phyloP scores from a whole-genome alignment of 2,113 vertebrate species.

The Puntigrus tetrazona region DNA sequence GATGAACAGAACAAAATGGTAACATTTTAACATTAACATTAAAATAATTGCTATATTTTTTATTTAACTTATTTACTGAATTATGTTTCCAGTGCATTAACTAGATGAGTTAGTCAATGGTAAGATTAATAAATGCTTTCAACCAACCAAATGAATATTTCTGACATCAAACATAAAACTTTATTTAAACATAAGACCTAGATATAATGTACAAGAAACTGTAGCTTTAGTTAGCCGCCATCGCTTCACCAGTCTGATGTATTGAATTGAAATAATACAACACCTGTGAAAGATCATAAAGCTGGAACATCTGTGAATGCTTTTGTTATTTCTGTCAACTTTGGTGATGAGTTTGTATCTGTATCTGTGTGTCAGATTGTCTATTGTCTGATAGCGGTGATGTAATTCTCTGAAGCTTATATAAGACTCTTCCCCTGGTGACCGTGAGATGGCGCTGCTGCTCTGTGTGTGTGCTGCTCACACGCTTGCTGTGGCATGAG shows the following conservation, averaged over 20 bases:
- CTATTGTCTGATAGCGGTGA: conserved; percentile 45
- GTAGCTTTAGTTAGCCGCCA: not conserved
- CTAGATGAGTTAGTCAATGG: not conserved
- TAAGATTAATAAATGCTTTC: not conserved
- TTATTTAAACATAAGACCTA: not conserved
- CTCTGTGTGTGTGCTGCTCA: conserved; percentile 5
- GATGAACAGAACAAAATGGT: not conserved
- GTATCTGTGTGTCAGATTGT: not conserved
- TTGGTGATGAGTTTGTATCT: not conserved
- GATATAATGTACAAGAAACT: not conserved
- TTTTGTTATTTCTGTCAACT: not conserved
- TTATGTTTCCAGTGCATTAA: not conserved
- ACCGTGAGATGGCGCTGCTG: conserved; percentile 56
- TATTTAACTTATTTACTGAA: not conserved
- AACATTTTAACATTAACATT: not conserved
- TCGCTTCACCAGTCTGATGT: not conserved
- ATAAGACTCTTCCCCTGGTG: not conserved
- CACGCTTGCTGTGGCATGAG: conserved; percentile 35
- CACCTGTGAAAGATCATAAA: not conserved
- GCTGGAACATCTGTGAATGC: not conserved
- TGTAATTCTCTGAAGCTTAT: conserved; percentile 55
- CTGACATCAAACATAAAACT: not conserved
- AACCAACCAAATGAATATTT: not conserved
- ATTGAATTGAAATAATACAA: not conserved
- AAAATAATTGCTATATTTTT: not conserved